A percentile compares a stretch with the other conserved stretches of the same genome.
phyloP scores from a whole-genome alignment of 2,113 vertebrate genomes.

The Myodes glareolus region DNA sequence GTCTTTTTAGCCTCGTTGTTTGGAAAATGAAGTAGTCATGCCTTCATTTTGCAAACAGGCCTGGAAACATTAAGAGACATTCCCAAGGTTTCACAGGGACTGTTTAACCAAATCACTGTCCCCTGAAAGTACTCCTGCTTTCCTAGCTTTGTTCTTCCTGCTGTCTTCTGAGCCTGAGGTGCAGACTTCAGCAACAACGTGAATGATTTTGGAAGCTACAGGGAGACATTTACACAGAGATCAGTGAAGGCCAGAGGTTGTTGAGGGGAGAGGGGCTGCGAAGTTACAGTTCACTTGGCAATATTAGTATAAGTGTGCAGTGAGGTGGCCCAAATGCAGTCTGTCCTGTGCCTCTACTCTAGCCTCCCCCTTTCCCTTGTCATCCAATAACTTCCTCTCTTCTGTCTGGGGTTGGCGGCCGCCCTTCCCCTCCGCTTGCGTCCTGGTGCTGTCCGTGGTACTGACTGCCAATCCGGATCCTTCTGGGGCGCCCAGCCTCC shows the following conservation, averaged over 20 bases:
- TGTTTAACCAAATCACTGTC: background rate
- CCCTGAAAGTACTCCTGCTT: background rate
- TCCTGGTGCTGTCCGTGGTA: slow-evolving; percentile 74
- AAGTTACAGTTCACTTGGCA: background rate
- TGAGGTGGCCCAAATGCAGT: slow-evolving; percentile 25
- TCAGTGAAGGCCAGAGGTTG: background rate
- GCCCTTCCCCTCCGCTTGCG: slow-evolving; percentile 13
- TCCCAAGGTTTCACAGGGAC: background rate
- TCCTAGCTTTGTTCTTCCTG: background rate
- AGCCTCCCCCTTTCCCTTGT: background rate
- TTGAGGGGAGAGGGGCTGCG: background rate
- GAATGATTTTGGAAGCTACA: background rate
- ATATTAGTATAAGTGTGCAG: slow-evolving; percentile 44
- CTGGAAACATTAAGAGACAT: background rate
- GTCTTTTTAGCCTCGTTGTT: background rate
- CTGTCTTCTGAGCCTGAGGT: background rate
- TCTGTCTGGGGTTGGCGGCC: background rate
- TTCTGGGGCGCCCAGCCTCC: slow-evolving; percentile 41
- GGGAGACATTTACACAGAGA: background rate
- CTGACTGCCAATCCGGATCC: slow-evolving; percentile 61
- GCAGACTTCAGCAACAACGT: background rate
- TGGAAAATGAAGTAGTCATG: background rate
- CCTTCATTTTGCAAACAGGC: background rate
- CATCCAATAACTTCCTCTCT: slow-evolving; percentile 66
- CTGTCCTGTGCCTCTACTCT: background rate